Evolutionary conservation across 2,113 vertebrate species (phyloP).

Genomic region (Peromyscus californicus): DNA sequence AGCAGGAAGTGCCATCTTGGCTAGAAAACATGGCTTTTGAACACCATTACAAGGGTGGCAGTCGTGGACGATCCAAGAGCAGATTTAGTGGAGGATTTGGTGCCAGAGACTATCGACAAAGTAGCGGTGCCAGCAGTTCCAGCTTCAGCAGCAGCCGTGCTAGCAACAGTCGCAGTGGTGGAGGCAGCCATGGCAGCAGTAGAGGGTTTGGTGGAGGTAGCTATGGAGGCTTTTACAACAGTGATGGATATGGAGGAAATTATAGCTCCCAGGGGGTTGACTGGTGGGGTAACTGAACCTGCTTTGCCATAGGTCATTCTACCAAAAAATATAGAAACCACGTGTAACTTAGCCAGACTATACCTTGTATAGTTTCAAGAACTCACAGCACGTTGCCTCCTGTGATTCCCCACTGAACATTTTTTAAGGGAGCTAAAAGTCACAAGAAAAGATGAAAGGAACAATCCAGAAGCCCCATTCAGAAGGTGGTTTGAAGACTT

Average conservation of each 20-base stretch:
- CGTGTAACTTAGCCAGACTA: conserved; percentile 99
- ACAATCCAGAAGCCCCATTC: conserved; percentile 90
- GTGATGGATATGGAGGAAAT: conserved; percentile 96
- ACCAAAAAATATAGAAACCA: conserved; percentile 98
- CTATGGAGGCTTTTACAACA: conserved; percentile 97
- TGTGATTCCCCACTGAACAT: conserved; percentile 96
- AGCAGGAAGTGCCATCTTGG: conserved; percentile 35
- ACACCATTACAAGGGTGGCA: conserved; percentile 24
- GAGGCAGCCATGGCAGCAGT: conserved; percentile 86
- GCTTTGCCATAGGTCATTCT: conserved; percentile 90
- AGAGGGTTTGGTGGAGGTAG: conserved; percentile 96
- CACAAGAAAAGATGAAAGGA: conserved; percentile 88
- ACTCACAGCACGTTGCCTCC: conserved; percentile 99
- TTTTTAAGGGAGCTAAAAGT: conserved; percentile 93
- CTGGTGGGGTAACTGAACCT: conserved; percentile 85
- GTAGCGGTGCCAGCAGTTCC: conserved; percentile 88
- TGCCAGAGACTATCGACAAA: conserved; percentile 97
- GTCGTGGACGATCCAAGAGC: conserved; percentile 28
- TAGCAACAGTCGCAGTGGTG: conserved; percentile 88
- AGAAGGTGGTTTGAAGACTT: conserved; percentile 91
- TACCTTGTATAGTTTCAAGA: conserved; percentile 99
- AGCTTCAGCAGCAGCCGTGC: conserved; percentile 75
- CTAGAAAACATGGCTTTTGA: conserved; percentile 45
- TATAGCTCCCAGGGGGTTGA: conserved; percentile 97
- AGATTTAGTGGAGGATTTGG: conserved; percentile 98